phyloP scores from a whole-genome alignment of 37 sponge, comb jelly and placozoan species.

The Diacarnus erythraeanus region DNA sequence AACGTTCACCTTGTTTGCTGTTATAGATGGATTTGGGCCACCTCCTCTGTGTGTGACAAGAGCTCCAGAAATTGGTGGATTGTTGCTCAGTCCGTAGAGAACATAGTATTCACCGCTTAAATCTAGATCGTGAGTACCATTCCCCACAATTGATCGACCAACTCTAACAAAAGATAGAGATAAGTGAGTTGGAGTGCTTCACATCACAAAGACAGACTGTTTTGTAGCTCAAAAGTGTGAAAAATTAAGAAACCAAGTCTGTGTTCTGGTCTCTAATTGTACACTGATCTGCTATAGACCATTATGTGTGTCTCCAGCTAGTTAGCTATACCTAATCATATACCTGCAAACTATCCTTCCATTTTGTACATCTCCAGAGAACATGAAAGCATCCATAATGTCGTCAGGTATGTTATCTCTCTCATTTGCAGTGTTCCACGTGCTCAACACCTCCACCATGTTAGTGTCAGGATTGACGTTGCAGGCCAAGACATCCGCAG shows the following conservation, averaged over 20 bases:
- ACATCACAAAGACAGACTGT: no score
- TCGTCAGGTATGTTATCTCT: not conserved
- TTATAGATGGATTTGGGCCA: not conserved
- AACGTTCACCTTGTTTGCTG: not conserved
- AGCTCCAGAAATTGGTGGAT: not conserved
- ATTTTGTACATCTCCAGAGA: not conserved
- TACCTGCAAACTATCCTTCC: constrained; percentile 9
- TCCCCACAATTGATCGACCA: no score
- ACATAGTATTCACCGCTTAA: not conserved
- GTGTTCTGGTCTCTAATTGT: no score
- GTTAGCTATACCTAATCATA: no score
- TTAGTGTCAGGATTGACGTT: not conserved
- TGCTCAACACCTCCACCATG: not conserved
- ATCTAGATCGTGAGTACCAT: not conserved
- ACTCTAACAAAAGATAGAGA: no score
- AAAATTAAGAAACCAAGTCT: no score
- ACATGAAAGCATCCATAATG: not conserved
- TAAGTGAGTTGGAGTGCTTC: no score
- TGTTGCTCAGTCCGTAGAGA: not conserved
- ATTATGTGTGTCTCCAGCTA: no score
- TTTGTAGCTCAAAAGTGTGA: no score
- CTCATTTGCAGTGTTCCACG: not conserved
- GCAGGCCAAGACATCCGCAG: constrained; percentile 25
- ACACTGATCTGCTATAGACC: no score
- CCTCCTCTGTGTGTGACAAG: not conserved